Percentiles rank a stretch among this genome's conserved stretches.
Conservation (phyloP, 2,888 invertebrate genomes). For the Heliconius hortense region DNA sequence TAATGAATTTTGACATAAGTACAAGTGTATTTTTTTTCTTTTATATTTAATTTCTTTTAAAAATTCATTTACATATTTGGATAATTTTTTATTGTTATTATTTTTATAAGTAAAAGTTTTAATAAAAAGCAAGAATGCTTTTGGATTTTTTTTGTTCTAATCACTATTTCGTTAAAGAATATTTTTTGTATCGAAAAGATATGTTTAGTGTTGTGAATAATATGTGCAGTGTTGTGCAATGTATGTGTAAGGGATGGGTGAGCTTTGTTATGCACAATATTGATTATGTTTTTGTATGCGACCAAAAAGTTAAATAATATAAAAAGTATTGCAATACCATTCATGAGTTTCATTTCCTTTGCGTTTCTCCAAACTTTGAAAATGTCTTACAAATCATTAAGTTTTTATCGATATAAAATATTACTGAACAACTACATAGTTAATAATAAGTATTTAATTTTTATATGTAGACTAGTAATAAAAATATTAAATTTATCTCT, state of each 20-base stretch:
- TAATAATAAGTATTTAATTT: no score
- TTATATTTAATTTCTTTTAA: not conserved
- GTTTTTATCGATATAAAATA: not conserved
- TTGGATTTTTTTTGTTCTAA: slow-evolving; percentile 6
- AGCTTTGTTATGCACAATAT: slow-evolving; percentile 56
- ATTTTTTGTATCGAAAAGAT: slow-evolving; percentile 27
- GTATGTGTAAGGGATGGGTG: slow-evolving; percentile 42
- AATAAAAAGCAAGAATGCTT: not conserved
- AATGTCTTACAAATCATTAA: not conserved
- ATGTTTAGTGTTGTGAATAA: slow-evolving; percentile 36
- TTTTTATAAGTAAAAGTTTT: slow-evolving; percentile 1
- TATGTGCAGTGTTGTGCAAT: slow-evolving; percentile 33
- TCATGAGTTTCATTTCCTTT: slow-evolving; percentile 29
- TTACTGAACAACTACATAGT: not conserved
- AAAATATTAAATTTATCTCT: not conserved
- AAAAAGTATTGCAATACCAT: slow-evolving; percentile 41
- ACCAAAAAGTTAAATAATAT: slow-evolving; percentile 54
- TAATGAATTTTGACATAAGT: slow-evolving; percentile 4
- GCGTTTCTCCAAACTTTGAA: not conserved
- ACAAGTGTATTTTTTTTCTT: not conserved
- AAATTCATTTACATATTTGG: slow-evolving; percentile 1
- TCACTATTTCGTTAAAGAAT: slow-evolving; percentile 6
- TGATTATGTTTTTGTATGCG: slow-evolving; percentile 57
- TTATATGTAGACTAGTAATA: not conserved
- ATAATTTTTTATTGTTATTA: not conserved